Conservation (phyloP, 1,140 invertebrate genomes). For the Saxidomus purpurata region DNA sequence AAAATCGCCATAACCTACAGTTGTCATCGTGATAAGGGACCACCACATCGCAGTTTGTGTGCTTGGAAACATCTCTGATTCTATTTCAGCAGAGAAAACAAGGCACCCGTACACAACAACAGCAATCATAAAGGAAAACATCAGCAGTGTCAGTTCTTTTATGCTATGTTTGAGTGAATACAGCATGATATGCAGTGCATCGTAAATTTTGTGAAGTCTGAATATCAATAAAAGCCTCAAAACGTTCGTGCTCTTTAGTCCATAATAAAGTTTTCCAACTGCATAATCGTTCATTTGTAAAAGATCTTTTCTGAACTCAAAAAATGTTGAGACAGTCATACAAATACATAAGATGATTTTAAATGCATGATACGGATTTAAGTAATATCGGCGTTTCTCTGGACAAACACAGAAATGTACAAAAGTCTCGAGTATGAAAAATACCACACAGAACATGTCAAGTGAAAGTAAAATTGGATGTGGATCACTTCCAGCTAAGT, state of each 20-base stretch:
- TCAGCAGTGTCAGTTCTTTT: constrained; percentile 13
- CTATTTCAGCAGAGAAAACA: constrained; percentile 87
- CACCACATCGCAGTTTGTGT: constrained; percentile 99
- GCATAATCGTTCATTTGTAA: constrained; percentile 15
- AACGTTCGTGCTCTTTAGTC: neutral
- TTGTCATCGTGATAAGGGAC: constrained; percentile 96
- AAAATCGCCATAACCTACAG: constrained; percentile 99
- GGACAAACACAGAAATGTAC: constrained; percentile 13
- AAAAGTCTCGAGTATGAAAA: neutral
- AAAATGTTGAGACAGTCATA: neutral
- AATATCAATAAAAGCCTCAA: constrained; percentile 16
- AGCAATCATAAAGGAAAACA: neutral
- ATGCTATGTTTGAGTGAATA: neutral
- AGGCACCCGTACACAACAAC: constrained; percentile 85
- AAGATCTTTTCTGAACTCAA: neutral
- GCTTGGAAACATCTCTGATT: constrained; percentile 83
- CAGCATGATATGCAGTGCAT: neutral
- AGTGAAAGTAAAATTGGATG: neutral
- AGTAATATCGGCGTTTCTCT: neutral
- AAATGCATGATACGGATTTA: neutral
- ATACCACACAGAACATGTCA: constrained; percentile 6
- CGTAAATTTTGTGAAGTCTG: neutral
- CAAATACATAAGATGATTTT: neutral
- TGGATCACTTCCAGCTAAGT: neutral
- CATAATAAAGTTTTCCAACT: neutral